These are phyloP conservation scores for Telmatochromis sp. DNA, from an alignment of 2,113 vertebrate species.

Conservation along the genomic window DNA sequence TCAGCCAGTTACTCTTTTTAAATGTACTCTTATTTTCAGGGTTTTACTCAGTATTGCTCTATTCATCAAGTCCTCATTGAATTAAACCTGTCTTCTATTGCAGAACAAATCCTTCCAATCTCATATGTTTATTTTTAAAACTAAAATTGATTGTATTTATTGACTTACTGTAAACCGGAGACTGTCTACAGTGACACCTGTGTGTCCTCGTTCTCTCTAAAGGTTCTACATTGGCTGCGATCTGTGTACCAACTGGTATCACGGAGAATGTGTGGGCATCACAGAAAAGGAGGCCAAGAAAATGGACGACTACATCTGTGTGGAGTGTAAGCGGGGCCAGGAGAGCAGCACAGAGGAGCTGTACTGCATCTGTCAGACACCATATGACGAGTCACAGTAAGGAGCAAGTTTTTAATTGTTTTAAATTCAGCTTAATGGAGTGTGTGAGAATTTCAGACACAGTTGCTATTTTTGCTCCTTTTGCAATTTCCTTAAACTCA, in stretches of 20 bases:
- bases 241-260: conserved; percentile 99
- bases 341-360: conserved; percentile 91
- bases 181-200: neutral
- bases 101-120: neutral
- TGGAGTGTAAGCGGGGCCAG: conserved; percentile 97
- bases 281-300: conserved; percentile 99
- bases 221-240: conserved; percentile 99
- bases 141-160: neutral
- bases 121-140: neutral
- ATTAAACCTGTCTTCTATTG: neutral
- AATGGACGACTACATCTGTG: conserved; percentile 99
- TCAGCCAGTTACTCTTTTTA: neutral
- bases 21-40: neutral
- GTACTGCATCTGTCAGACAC: conserved; percentile 74
- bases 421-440: neutral
- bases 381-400: conserved; percentile 76
- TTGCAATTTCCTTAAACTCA: neutral
- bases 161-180: neutral
- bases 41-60: neutral
- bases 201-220: neutral
- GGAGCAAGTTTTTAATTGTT: neutral
- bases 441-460: neutral
- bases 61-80: neutral
- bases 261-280: conserved; percentile 98
- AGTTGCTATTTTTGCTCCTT: neutral